A percentile compares a stretch with the other conserved stretches of the same genome.
phyloP scores from a whole-genome alignment of 2,888 invertebrate species.

The Drosophila leonis region DNA sequence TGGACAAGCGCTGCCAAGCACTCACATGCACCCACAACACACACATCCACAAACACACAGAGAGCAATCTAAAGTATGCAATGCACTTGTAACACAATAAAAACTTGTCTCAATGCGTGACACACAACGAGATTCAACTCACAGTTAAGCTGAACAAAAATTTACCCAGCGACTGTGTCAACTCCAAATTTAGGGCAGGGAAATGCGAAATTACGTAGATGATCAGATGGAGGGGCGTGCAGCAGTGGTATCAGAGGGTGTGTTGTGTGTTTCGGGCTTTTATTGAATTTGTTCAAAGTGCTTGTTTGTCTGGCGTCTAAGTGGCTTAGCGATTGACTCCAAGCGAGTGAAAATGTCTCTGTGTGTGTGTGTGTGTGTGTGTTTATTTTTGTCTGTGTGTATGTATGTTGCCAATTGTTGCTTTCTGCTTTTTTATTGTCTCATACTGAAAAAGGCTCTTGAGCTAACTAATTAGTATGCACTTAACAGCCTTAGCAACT shows the following conservation, averaged over 20 bases:
- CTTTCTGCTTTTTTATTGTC: conserved; percentile 20
- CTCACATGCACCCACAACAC: conserved; percentile 13
- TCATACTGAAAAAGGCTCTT: conserved; percentile 22
- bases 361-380: too few species aligned
- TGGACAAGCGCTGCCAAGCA: conserved; percentile 14
- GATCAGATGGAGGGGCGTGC: conserved; percentile 1
- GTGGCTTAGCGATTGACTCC: conserved; percentile 35
- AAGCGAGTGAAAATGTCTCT: background rate
- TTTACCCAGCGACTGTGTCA: conserved; percentile 44
- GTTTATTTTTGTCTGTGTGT: background rate
- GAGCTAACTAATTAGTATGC: conserved; percentile 39
- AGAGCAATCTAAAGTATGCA: conserved; percentile 36
- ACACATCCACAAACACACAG: background rate
- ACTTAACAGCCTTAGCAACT: conserved; percentile 34
- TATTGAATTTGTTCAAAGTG: conserved; percentile 61
- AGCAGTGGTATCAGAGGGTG: background rate
- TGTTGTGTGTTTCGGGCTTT: conserved; percentile 42
- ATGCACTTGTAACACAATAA: conserved; percentile 34
- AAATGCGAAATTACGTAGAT: conserved; percentile 27
- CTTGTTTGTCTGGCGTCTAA: conserved; percentile 58
- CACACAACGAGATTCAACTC: conserved; percentile 10
- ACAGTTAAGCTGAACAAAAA: conserved; percentile 41
- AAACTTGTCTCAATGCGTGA: conserved; percentile 31
- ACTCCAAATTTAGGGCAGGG: conserved; percentile 25
- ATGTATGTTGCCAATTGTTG: conserved; percentile 14